Conservation (phyloP, 2,113 vertebrate species). For the Hippocampus mohnikei region DNA sequence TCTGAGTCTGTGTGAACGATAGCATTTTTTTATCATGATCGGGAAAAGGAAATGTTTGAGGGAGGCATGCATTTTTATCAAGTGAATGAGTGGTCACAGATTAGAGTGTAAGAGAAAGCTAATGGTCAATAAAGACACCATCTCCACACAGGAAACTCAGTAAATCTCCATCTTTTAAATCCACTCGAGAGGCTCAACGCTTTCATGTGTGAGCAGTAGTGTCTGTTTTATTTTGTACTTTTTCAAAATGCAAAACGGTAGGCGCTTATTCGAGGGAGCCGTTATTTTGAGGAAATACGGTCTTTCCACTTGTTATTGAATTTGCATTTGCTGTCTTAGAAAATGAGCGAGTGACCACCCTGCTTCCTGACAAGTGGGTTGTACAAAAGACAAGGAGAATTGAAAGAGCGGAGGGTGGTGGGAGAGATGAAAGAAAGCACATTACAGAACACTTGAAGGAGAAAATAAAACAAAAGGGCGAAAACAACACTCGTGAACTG, state of each 20-base stretch:
- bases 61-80: too few relatives aligned
- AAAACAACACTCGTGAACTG: conserved; percentile 51
- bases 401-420: conserved; percentile 3
- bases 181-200: too few relatives aligned
- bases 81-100: too few relatives aligned
- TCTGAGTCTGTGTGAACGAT: neutral
- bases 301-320: neutral
- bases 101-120: neutral
- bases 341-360: conserved; percentile 31
- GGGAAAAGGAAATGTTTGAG: too few relatives aligned
- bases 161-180: neutral
- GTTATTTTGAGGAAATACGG: neutral
- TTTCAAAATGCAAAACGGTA: neutral
- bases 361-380: conserved; percentile 36
- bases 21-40: too few relatives aligned
- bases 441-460: conserved; percentile 58
- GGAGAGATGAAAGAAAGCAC: conserved; percentile 41
- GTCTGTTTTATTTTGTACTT: neutral
- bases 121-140: neutral
- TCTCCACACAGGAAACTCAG: too few relatives aligned
- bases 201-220: neutral
- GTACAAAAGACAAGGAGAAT: conserved; percentile 9
- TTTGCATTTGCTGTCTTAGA: conserved; percentile 9
- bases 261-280: neutral
- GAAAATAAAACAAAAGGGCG: conserved; percentile 28